Percentiles rank a stretch among this genome's conserved stretches.
Evolutionary conservation across 1,140 invertebrate genomes (phyloP).

Genomic region (Scaptodrosophila lebanonensis): DNA sequence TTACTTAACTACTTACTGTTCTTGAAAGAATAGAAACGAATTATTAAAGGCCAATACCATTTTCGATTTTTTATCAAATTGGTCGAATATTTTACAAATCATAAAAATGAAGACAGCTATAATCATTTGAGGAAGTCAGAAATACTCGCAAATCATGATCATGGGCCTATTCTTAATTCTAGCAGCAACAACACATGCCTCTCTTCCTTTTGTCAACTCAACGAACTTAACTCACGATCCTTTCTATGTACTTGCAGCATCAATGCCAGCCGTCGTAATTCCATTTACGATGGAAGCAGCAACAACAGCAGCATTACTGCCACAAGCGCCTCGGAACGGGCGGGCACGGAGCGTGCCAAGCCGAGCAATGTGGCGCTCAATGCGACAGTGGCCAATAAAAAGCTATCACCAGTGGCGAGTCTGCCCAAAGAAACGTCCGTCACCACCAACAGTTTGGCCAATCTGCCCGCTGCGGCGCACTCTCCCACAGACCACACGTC

Average conservation of each 20-base stretch:
- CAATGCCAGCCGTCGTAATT: conserved; percentile 55
- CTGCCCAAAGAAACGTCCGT: conserved; percentile 46
- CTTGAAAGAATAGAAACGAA: no score
- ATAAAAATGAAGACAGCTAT: no score
- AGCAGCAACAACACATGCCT: no score
- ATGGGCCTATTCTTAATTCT: no score
- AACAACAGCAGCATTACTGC: conserved; percentile 34
- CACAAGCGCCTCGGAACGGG: conserved; percentile 13
- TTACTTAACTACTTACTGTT: no score
- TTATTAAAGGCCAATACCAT: no score
- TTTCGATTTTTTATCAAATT: no score
- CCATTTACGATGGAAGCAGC: conserved; percentile 58
- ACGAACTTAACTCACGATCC: neutral
- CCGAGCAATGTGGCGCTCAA: conserved; percentile 13
- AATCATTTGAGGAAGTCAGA: no score
- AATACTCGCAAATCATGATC: no score
- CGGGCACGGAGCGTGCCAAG: conserved; percentile 21
- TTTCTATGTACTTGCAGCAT: conserved; percentile 26
- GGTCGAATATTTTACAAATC: neutral
- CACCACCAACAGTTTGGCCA: conserved; percentile 19
- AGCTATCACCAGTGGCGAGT: conserved; percentile 32
- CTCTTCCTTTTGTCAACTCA: no score
- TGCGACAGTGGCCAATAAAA: conserved; percentile 6
- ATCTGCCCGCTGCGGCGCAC: conserved; percentile 51
- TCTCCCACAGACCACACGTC: conserved; percentile 69